These are phyloP conservation scores for Phoxinus dragarum DNA, from an alignment of 2,797 vertebrate species.

Conservation along the genomic window DNA sequence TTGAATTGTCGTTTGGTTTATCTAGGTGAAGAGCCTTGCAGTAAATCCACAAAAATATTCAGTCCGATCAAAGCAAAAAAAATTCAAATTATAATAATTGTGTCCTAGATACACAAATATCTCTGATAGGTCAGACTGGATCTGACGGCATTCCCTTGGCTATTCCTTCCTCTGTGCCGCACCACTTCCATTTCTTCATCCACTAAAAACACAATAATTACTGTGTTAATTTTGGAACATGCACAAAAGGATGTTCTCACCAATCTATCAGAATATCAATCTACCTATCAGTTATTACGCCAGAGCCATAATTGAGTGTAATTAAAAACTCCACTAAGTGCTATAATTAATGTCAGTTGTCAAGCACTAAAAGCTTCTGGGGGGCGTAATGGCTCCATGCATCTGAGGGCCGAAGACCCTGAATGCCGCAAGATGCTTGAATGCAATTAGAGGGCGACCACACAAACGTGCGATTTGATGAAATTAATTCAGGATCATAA, in stretches of 20 bases:
- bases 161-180: background rate
- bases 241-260: conserved; percentile 71
- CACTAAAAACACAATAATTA: conserved; percentile 76
- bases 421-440: conserved; percentile 63
- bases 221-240: conserved; percentile 73
- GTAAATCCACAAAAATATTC: background rate
- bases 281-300: conserved; percentile 81
- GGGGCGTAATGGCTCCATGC: conserved; percentile 70
- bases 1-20: background rate
- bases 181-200: conserved; percentile 54
- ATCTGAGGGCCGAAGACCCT: conserved; percentile 66
- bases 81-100: too few species aligned
- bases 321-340: conserved; percentile 80
- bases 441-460: conserved; percentile 57
- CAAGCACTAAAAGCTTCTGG: conserved; percentile 70
- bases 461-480: conserved; percentile 44
- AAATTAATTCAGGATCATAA: conserved; percentile 13
- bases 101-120: background rate
- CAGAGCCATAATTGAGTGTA: conserved; percentile 77
- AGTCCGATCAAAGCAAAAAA: background rate
- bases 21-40: background rate
- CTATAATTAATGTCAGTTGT: conserved; percentile 84
- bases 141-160: background rate
- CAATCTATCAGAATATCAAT: conserved; percentile 79
- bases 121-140: background rate